phyloP scores from a whole-genome alignment of 2,113 vertebrate species.

The Leucoraja erinaceus region DNA sequence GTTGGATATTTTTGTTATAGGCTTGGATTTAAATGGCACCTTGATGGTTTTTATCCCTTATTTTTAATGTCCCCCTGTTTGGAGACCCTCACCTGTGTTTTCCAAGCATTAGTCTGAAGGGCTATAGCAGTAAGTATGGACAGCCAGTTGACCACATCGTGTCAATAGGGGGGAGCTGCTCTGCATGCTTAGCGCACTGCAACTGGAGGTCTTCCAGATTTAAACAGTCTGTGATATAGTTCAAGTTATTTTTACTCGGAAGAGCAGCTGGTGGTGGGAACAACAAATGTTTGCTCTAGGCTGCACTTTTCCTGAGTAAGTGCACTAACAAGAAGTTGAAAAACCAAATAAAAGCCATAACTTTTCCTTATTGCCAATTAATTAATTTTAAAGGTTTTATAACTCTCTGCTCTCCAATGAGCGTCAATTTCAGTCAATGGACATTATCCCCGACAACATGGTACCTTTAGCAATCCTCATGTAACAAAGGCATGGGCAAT shows the following conservation, averaged over 20 bases:
- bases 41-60: not conserved
- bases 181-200: not conserved
- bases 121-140: not conserved
- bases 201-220: not conserved
- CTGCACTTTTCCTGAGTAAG: not conserved
- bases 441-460: not conserved
- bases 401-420: not conserved
- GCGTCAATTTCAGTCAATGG: not conserved
- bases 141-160: not conserved
- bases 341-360: not conserved
- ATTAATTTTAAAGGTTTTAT: not conserved
- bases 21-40: not conserved
- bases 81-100: not conserved
- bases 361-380: not conserved
- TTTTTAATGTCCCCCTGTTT: not conserved
- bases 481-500: not conserved
- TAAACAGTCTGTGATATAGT: not conserved
- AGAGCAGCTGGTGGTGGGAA: not conserved
- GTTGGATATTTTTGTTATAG: not conserved
- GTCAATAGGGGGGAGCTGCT: not conserved
- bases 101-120: too few species aligned
- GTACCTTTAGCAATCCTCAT: not conserved
- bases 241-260: not conserved
- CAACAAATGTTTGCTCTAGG: not conserved
- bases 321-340: not conserved